Conservation (phyloP, 2,797 vertebrate species). For the Podargus strigoides region DNA sequence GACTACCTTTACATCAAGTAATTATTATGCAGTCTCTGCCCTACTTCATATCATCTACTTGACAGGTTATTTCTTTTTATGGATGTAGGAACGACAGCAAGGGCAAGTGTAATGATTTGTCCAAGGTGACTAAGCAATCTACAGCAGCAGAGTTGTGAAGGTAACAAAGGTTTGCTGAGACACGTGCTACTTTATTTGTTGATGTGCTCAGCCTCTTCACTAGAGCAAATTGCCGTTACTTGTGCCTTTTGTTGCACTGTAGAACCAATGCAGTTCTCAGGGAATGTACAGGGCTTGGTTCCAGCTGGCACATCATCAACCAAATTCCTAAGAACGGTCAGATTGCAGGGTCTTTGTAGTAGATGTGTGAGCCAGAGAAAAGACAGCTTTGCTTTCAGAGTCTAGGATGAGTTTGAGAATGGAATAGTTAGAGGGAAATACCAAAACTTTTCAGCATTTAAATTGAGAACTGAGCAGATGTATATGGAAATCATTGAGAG, state of each 20-base stretch:
- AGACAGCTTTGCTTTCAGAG: not conserved
- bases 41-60: not conserved
- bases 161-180: not conserved
- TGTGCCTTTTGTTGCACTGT: not conserved
- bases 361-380: not conserved
- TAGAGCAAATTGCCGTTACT: not conserved
- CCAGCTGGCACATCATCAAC: slow-evolving; percentile 37
- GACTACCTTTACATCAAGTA: not conserved
- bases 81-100: not conserved
- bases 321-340: slow-evolving; percentile 3
- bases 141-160: not conserved
- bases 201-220: not conserved
- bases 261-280: not conserved
- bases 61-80: not conserved
- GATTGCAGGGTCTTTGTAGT: not conserved
- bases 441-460: not conserved
- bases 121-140: not conserved
- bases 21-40: not conserved
- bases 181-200: not conserved
- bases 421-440: not conserved
- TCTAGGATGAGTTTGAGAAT: not conserved
- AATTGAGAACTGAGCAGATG: not conserved
- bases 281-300: not conserved
- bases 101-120: not conserved
- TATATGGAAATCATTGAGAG: not conserved